Percentiles rank a stretch among this genome's conserved stretches.
Evolutionary conservation across 2,797 vertebrate species (phyloP).

Genomic region (Nyctibius grandis): DNA sequence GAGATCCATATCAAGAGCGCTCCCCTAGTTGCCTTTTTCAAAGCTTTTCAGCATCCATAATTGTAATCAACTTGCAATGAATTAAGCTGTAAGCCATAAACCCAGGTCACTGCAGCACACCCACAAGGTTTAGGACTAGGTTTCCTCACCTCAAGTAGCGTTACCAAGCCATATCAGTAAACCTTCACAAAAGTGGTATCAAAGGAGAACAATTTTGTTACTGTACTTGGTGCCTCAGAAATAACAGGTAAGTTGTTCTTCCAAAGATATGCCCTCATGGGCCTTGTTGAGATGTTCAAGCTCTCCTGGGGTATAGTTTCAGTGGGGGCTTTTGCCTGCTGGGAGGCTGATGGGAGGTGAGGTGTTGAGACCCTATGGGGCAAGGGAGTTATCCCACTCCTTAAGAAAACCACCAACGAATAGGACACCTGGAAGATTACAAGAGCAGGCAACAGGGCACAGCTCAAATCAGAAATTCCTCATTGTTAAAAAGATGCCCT

Average conservation of each 20-base stretch:
- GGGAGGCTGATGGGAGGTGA: not conserved
- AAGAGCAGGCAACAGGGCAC: not conserved
- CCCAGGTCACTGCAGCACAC: not conserved
- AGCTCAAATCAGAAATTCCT: not conserved
- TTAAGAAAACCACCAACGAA: not conserved
- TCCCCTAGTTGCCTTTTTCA: not conserved
- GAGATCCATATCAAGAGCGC: not conserved
- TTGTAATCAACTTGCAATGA: not conserved
- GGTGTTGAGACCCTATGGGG: accelerated
- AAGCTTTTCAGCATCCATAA: not conserved
- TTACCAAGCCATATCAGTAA: not conserved
- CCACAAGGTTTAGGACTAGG: not conserved
- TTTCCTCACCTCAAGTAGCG: not conserved
- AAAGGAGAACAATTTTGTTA: not conserved
- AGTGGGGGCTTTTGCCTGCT: not conserved
- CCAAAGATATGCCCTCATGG: not conserved
- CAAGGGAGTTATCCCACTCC: not conserved
- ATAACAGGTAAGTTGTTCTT: not conserved
- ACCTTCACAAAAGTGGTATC: not conserved
- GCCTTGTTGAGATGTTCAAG: not conserved
- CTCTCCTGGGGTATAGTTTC: not conserved
- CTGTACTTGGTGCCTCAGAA: not conserved
- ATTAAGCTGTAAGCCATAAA: not conserved
- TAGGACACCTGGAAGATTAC: not conserved
- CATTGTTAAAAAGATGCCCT: not conserved